Evolutionary conservation across 2,888 invertebrate species (phyloP).

Genomic region (Tetranychus truncatus): DNA sequence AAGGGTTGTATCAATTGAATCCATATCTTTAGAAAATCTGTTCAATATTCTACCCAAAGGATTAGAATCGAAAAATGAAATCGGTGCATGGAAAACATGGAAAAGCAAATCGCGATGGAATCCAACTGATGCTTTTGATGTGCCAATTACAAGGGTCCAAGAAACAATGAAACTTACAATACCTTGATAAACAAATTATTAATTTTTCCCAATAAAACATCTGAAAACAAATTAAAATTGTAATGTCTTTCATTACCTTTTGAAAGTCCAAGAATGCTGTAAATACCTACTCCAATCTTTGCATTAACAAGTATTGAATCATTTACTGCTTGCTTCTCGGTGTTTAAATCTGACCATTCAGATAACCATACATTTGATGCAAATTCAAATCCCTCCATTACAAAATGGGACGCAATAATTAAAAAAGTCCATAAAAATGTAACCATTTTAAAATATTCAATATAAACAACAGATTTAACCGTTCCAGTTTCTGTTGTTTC

Average conservation of each 20-base stretch:
- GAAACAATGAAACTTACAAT: background rate
- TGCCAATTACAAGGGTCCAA: background rate
- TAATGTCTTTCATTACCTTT: too few relatives aligned
- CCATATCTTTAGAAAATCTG: constrained; percentile 49
- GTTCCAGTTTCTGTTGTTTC: constrained; percentile 22
- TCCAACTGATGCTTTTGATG: background rate
- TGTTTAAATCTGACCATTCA: constrained; percentile 13
- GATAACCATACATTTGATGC: constrained; percentile 22
- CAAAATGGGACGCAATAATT: constrained; percentile 48
- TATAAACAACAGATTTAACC: constrained; percentile 69
- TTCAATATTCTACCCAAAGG: constrained; percentile 49
- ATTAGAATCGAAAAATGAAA: constrained; percentile 57
- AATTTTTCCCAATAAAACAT: background rate
- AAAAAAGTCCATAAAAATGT: constrained; percentile 52
- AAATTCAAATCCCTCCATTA: background rate
- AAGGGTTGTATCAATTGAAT: constrained; percentile 45
- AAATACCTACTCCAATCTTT: background rate
- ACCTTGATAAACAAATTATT: background rate
- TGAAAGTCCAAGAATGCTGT: background rate
- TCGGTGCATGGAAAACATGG: constrained; percentile 31
- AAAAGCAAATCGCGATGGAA: constrained; percentile 16
- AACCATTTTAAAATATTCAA: constrained; percentile 66
- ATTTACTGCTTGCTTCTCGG: background rate
- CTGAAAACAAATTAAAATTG: background rate
- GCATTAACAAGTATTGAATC: background rate